Base-by-base conservation (phyloP, 2,113 vertebrate genomes). In the Oreochromis tanganicae region DNA sequence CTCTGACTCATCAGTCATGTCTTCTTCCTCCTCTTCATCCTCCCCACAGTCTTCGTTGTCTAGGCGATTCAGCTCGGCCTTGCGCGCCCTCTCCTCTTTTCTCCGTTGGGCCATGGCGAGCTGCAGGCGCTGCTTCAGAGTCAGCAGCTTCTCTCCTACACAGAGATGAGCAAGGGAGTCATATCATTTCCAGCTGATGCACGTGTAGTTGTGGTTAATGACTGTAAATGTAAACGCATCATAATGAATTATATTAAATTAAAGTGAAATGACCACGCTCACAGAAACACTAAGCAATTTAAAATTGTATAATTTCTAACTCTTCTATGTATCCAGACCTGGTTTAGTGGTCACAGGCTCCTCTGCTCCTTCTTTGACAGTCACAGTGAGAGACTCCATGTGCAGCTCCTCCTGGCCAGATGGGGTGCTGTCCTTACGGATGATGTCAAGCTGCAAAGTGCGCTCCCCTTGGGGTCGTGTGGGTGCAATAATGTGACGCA, bases 41-140 rank as follows among this genome's bases (percentile, higher is more conserved):
- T 98, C 97, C 81, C 95, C 95, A 78, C 97, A 96, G 4, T 99
- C 97, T 92, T 99, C 98, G n/a, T 99, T 99, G 95, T 99, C 98
- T 9, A 99, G 95, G 36, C 97, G 97, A 71, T 97, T 95, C 24
- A 99, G 91, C 0, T 97, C 98, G 0, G 97, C 97, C 4, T 97
- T 95, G 81, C 97, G 98, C 2, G 93, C 97, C 11, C 99, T 93
- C 21, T 99, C 99, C 94, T 98, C 97, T 19, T 85, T 92, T 75
- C 99, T 96, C 59, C 97, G 97, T 11, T 97, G 95, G n/a, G 98
- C 98, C 99, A 99, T 99, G 91, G 98, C 98, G 82, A 97, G 95
- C 96, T 98, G 98, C 4, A 99, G 97, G 71, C 97, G 98, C 63
- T 98, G 97, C 96, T 99, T 99, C 91, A 99, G 94, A 3, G 86